Base-by-base conservation (phyloP, 2,888 invertebrate genomes). In the Epinotia ramella region DNA sequence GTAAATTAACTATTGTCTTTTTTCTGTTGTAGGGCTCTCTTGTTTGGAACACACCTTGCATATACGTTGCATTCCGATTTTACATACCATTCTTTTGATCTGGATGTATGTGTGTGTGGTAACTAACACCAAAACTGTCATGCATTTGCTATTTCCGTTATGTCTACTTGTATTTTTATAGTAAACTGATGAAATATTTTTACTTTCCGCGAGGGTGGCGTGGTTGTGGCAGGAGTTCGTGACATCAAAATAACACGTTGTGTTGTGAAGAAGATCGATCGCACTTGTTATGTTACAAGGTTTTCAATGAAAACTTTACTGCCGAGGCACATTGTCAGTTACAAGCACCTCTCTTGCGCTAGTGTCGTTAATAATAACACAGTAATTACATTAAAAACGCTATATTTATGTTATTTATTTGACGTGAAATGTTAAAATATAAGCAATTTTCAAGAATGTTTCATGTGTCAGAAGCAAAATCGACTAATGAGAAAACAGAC, bases 251-350 rank as follows among this genome's bases (percentile, higher is more conserved):
- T 68, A 73, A 73, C 73, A 68, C 24, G 63, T 24, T 63, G 24
- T 68, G 56, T 73, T 62, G 62, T 68, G 56, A 73, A 73, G 44
- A 67, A 73, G 68, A 73, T 73, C 68, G 68, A 73, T 73, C 53
- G 67, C 28, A 60, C 56, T 57, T 53, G 53, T 62, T 60, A 6
- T 59, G 28, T 59, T 66, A 73, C 59, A 66, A 59, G 72, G 62
- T 40, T 73, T 68, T 16, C 68, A 62, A 68, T 73, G 53, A 44
- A 73, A 62, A 68, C 62, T 44, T 16, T 53, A 63, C 68, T 68
- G 33, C 68, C 40, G 62, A 68, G 28, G 53, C 24, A 68, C 63
- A 63, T 20, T 71, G 59, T 67, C 62, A 40, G n/a, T 63, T 73
- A 33, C 49, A 56, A 67, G 7, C 56, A 60, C 44, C 33, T 33